A percentile compares a stretch with the other conserved stretches of the same genome.
phyloP scores from a whole-genome alignment of 2,888 invertebrate genomes.

The Cabera pusaria region DNA sequence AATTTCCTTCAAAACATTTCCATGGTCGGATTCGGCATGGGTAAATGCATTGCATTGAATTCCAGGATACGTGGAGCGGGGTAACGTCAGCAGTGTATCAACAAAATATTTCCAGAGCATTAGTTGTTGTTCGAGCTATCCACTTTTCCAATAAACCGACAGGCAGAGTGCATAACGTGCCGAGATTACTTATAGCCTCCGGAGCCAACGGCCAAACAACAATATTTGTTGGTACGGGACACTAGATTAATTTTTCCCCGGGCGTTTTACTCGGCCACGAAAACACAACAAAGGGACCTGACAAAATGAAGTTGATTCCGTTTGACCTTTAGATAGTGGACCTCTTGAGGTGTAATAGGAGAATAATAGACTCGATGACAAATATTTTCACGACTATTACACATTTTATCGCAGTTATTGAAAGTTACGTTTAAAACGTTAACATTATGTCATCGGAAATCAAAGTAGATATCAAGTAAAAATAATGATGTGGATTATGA shows the following conservation, averaged over 20 bases:
- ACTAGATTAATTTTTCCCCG: slow-evolving; percentile 75
- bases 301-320: slow-evolving; percentile 31
- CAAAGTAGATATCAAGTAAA: too few relatives aligned
- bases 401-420: too few relatives aligned
- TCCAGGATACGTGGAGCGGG: slow-evolving; percentile 16
- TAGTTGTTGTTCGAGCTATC: slow-evolving; percentile 48
- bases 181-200: slow-evolving; percentile 74
- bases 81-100: slow-evolving; percentile 33
- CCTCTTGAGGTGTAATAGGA: slow-evolving; percentile 15
- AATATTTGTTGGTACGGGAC: slow-evolving; percentile 73
- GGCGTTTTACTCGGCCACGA: slow-evolving; percentile 56
- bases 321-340: slow-evolving; percentile 23
- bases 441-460: too few relatives aligned
- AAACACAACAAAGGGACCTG: slow-evolving; percentile 40
- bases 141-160: slow-evolving; percentile 73
- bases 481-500: too few relatives aligned
- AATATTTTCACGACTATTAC: too few relatives aligned
- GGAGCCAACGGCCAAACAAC: slow-evolving; percentile 67
- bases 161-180: slow-evolving; percentile 72
- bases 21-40: slow-evolving; percentile 6
- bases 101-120: slow-evolving; percentile 44
- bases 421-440: too few relatives aligned
- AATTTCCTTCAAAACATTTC: slow-evolving; percentile 5
- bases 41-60: slow-evolving; percentile 14
- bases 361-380: slow-evolving; percentile 8